Evolutionary conservation across 1,140 invertebrate genomes (phyloP), one percentile per base, ranked within the genome.

Genomic region (Theocolax elegans): DNA sequence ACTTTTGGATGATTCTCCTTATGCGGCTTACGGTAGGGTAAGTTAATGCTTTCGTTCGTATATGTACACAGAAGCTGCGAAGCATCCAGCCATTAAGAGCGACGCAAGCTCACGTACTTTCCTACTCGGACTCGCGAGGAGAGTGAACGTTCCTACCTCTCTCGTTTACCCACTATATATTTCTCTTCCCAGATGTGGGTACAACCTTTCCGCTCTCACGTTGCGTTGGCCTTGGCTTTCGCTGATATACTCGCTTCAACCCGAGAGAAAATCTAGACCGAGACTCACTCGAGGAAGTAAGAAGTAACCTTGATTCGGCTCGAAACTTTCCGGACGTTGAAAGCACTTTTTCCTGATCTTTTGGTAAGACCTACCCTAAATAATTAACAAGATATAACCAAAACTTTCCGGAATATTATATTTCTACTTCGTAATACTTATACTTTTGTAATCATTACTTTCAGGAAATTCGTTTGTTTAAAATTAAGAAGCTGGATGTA

Each of bases 211-310:
- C 15, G 44, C 19, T 46, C 25, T 51, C 15, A 19, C 44, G 44
- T 19, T 48, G 6, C 6, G 13, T n/a, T 46, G 3, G 15, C 44
- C 44, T 46, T 15, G n/a, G 44, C 6, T 19, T 8, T 15, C 19
- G n/a, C 19, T 19, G 4, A 15, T 46, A 46, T 46, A 64, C 68
- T 68, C 29, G 69, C 74, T 58, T 72, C 8, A 68, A 56, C 68
- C 9, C 3, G 46, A 48, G 46, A 48, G 46, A 21, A n/a, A n/a
- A n/a, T n/a, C n/a, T n/a, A n/a, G 9, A 48, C 17, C 17, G 46
- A 48, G 23, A 48, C n/a, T n/a, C n/a, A n/a, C n/a, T n/a, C n/a
- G n/a, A n/a, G n/a, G n/a, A n/a, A n/a, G n/a, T n/a, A n/a, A n/a
- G n/a, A n/a, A n/a, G n/a, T n/a, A n/a, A n/a, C n/a, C n/a, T n/a